phyloP scores from a whole-genome alignment of 2,888 invertebrate genomes.

The Cinara cedri region DNA sequence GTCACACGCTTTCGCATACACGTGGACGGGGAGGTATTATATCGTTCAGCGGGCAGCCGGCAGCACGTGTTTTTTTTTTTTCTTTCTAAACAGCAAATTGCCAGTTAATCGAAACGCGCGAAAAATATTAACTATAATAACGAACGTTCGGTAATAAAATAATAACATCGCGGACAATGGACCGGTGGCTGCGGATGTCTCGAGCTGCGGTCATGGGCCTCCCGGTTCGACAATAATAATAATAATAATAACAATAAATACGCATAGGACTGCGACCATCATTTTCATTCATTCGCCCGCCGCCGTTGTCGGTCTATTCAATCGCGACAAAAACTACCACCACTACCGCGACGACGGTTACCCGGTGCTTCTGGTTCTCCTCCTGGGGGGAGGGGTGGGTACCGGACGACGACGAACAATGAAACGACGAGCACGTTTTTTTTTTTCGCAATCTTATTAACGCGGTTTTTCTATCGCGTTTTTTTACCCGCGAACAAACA shows the following conservation, averaged over 20 bases:
- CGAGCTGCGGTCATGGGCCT: slow-evolving; percentile 37
- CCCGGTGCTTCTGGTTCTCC: too few species aligned
- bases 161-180: slow-evolving; percentile 12
- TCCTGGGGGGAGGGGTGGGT: too few species aligned
- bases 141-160: slow-evolving; percentile 11
- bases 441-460: slow-evolving; percentile 19
- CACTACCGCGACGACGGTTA: background rate
- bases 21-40: background rate
- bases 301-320: slow-evolving; percentile 10
- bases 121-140: background rate
- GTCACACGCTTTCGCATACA: background rate
- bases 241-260: too few species aligned
- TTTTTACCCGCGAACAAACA: slow-evolving; percentile 11
- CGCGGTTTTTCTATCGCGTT: slow-evolving; percentile 4
- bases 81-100: slow-evolving; percentile 6
- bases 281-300: too few species aligned
- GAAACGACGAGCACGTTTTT: slow-evolving; percentile 11
- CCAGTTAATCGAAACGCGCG: slow-evolving; percentile 8
- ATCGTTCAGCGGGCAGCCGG: background rate
- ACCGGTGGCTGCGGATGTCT: slow-evolving; percentile 2
- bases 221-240: too few species aligned
- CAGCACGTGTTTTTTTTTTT: slow-evolving; percentile 2
- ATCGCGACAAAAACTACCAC: slow-evolving; percentile 25
- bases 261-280: too few species aligned
- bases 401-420: slow-evolving; percentile 9